Conservation (phyloP, 2,113 vertebrate species). For the Stercorarius parasiticus region DNA sequence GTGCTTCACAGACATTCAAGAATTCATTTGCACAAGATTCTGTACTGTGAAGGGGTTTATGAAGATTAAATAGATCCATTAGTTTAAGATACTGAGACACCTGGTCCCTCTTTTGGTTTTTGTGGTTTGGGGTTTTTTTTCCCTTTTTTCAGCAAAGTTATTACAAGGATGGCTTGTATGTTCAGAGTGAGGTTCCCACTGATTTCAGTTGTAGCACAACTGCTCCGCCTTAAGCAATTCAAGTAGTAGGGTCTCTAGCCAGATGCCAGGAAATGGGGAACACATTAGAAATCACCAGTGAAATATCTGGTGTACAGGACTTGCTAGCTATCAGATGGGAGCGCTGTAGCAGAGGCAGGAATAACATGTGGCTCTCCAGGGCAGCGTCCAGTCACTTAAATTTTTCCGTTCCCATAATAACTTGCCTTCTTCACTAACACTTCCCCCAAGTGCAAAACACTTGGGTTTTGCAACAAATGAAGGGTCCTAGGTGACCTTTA, state of each 20-base stretch:
- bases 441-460: not conserved
- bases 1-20: not conserved
- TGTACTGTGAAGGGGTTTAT: not conserved
- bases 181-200: not conserved
- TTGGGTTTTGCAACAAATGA: not conserved
- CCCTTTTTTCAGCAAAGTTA: not conserved
- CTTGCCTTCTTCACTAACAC: not conserved
- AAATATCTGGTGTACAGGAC: not conserved
- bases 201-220: not conserved
- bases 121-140: accelerated
- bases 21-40: not conserved
- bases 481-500: not conserved
- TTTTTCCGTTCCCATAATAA: not conserved
- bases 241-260: not conserved
- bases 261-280: not conserved
- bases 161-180: not conserved
- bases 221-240: not conserved
- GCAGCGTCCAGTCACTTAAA: not conserved
- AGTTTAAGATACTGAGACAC: not conserved
- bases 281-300: not conserved
- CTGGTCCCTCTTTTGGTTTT: not conserved
- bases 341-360: not conserved
- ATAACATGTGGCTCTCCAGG: not conserved
- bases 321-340: not conserved
- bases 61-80: conserved; percentile 6